phyloP scores from a whole-genome alignment of 1,140 invertebrate genomes.

The Pachyrhynchus sulphureomaculatus region DNA sequence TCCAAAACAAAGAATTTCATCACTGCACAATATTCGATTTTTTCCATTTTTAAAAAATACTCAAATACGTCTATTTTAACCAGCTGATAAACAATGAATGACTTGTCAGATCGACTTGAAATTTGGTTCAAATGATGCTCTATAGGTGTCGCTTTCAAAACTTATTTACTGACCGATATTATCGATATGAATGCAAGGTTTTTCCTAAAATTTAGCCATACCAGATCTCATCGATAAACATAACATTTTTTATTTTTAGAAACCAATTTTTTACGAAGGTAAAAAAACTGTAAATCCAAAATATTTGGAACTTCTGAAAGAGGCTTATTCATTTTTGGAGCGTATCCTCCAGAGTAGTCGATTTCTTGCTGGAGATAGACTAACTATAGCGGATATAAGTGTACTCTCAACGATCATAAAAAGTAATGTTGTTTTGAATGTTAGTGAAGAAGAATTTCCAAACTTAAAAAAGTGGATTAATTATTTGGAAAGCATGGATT shows the following conservation, averaged over 20 bases:
- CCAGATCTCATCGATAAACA: too few species aligned
- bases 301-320: constrained; percentile 7
- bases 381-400: constrained; percentile 41
- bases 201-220: too few species aligned
- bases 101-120: too few species aligned
- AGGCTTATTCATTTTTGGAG: constrained; percentile 33
- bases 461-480: constrained; percentile 31
- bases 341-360: constrained; percentile 27
- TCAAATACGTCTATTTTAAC: too few species aligned
- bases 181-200: too few species aligned
- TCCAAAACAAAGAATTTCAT: too few species aligned
- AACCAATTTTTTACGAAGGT: constrained; percentile 24
- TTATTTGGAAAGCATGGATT: constrained; percentile 14
- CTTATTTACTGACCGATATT: too few species aligned
- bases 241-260: constrained; percentile 24
- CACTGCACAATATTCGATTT: too few species aligned
- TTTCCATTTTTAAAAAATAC: too few species aligned
- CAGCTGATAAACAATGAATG: too few species aligned
- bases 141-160: too few species aligned
- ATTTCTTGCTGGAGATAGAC: constrained; percentile 33
- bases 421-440: constrained; percentile 15
- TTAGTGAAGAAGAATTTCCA: constrained; percentile 27
- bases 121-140: too few species aligned
- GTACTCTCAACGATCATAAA: constrained; percentile 25
- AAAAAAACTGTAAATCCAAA: constrained; percentile 10